Evolutionary conservation across 2,888 invertebrate genomes (phyloP).

Genomic region (Microplitis deprimator): DNA sequence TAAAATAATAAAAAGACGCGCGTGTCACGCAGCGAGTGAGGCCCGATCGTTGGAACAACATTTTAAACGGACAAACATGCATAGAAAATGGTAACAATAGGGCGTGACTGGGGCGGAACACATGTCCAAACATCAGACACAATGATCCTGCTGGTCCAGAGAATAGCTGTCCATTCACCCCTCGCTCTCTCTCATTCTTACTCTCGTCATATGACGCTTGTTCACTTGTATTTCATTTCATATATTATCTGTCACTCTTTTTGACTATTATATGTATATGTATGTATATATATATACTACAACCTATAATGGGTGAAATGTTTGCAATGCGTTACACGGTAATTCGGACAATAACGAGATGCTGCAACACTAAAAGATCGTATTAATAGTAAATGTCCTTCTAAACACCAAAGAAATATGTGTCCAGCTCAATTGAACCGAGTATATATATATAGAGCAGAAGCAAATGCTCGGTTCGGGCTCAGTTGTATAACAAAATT

Average conservation of each 20-base stretch:
- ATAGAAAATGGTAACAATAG: conserved; percentile 69
- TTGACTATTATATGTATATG: background rate
- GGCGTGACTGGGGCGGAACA: conserved; percentile 71
- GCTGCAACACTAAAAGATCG: background rate
- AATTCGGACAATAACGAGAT: conserved; percentile 54
- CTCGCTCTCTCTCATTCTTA: conserved; percentile 38
- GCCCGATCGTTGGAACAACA: conserved; percentile 64
- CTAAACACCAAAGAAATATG: conserved; percentile 59
- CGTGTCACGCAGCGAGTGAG: conserved; percentile 38
- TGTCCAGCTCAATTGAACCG: conserved; percentile 24
- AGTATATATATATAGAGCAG: background rate
- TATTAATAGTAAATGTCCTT: conserved; percentile 51
- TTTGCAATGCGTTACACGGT: conserved; percentile 69
- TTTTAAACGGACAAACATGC: conserved; percentile 67
- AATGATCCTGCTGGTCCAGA: conserved; percentile 65
- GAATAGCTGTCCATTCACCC: conserved; percentile 53
- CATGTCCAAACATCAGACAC: conserved; percentile 71
- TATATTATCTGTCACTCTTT: conserved; percentile 21
- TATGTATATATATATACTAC: background rate
- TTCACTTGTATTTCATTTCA: conserved; percentile 23
- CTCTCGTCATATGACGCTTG: conserved; percentile 26
- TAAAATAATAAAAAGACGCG: conserved; percentile 41
- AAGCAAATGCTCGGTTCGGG: background rate
- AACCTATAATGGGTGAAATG: conserved; percentile 54
- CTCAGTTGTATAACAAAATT: conserved; percentile 11